Evolutionary conservation across 1,140 invertebrate species (phyloP).

Genomic region (Yoshiicerus persimilis): DNA sequence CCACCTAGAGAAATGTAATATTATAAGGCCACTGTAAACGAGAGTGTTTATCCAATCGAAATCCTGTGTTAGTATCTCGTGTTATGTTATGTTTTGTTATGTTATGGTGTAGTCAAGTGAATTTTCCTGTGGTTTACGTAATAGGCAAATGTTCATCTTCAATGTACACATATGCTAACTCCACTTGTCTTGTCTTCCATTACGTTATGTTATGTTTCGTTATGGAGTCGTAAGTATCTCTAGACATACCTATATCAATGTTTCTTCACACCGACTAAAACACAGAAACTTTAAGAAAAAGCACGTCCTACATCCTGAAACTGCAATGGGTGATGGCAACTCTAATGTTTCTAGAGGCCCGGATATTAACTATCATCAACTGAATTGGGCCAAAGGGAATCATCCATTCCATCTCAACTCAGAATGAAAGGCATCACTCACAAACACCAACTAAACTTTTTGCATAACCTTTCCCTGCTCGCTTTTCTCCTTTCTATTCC

Average conservation of each 20-base stretch:
- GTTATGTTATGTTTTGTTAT: not conserved
- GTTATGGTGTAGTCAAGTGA: constrained; percentile 6
- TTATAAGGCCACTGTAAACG: not conserved
- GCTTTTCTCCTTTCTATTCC: not conserved
- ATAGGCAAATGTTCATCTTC: not conserved
- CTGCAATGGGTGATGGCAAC: not conserved
- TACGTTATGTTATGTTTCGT: not conserved
- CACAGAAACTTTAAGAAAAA: not conserved
- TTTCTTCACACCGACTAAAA: not conserved
- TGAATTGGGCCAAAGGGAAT: constrained; percentile 29
- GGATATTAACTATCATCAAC: constrained; percentile 34
- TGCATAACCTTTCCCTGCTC: not conserved
- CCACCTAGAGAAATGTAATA: not conserved
- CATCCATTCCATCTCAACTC: not conserved
- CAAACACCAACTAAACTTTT: not conserved
- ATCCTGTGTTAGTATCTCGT: not conserved
- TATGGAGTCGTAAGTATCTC: not conserved
- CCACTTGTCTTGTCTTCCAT: not conserved
- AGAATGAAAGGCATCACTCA: not conserved
- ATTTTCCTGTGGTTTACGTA: not conserved
- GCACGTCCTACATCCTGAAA: not conserved
- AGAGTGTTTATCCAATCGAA: constrained; percentile 13
- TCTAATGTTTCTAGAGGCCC: constrained; percentile 2
- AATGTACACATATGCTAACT: constrained; percentile 13
- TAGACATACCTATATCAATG: not conserved